Conservation (phyloP, 1,140 invertebrate genomes). For the Apis dorsata region DNA sequence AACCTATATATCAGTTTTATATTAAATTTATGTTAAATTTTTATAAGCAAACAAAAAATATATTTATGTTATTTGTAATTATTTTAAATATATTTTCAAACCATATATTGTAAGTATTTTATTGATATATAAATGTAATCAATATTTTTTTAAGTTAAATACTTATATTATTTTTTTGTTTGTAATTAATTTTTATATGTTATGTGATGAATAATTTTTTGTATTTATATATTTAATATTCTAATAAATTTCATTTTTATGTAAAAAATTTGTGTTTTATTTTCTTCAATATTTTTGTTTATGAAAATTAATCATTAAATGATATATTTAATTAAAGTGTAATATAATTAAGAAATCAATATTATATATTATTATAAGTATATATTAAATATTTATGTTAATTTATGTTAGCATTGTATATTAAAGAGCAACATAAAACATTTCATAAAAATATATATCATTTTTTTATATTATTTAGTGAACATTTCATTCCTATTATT, state of each 20-base stretch:
- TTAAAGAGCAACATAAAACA: background rate
- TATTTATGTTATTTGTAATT: background rate
- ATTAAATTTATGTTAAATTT: background rate
- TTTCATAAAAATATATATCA: background rate
- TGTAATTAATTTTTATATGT: slow-evolving; percentile 6
- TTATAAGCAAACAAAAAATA: background rate
- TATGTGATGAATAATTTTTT: slow-evolving; percentile 23
- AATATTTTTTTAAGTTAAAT: slow-evolving; percentile 1
- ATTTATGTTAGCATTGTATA: background rate
- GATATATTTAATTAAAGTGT: background rate
- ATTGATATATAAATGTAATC: background rate
- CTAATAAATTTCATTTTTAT: slow-evolving; percentile 46
- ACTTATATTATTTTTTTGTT: background rate
- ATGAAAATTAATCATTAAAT: background rate
- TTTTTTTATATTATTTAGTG: background rate
- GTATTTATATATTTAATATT: slow-evolving; percentile 1
- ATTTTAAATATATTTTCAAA: too few relatives aligned
- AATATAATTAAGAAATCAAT: background rate
- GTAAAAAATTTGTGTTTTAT: slow-evolving; percentile 32
- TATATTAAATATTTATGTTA: background rate
- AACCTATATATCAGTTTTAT: slow-evolving; percentile 11
- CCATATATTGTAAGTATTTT: background rate
- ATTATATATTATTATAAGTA: background rate
- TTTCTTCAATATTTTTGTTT: background rate
- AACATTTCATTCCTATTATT: background rate